These are phyloP conservation scores for Chymomyza costata DNA, from an alignment of 1,140 invertebrate species.

Conservation along the genomic window DNA sequence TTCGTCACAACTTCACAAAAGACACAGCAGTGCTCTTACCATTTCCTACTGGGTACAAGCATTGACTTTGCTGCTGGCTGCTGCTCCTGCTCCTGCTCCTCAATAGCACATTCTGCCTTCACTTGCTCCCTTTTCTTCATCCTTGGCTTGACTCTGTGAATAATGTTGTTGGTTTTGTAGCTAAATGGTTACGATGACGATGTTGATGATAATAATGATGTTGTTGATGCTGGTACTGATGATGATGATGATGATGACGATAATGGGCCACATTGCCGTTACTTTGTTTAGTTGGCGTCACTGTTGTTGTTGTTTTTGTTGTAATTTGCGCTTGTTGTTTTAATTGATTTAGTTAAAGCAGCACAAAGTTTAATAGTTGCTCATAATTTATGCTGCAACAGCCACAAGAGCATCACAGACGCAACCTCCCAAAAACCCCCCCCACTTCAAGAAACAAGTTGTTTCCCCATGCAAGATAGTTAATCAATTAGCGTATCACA, in stretches of 20 bases:
- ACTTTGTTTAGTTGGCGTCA: slow-evolving; percentile 29
- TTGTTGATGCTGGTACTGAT: neutral
- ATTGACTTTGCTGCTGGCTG: too few relatives aligned
- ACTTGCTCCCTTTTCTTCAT: neutral
- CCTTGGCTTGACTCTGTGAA: slow-evolving; percentile 35
- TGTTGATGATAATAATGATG: slow-evolving; percentile 16
- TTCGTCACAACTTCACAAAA: too few relatives aligned
- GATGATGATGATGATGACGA: slow-evolving; percentile 44
- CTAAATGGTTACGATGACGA: slow-evolving; percentile 48
- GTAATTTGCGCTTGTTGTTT: slow-evolving; percentile 39
- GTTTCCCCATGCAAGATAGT: too few relatives aligned
- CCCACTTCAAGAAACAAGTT: neutral
- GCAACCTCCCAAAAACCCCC: slow-evolving; percentile 1
- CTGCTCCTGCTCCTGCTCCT: too few relatives aligned
- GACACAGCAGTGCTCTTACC: too few relatives aligned
- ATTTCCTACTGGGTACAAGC: too few relatives aligned
- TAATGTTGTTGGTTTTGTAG: slow-evolving; percentile 58
- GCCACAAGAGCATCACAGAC: neutral
- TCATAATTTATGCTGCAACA: slow-evolving; percentile 44
- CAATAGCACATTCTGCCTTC: too few relatives aligned
- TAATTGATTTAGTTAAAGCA: slow-evolving; percentile 66
- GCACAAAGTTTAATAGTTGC: slow-evolving; percentile 57
- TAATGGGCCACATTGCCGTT: slow-evolving; percentile 58
- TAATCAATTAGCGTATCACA: slow-evolving; percentile 5
- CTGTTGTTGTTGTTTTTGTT: slow-evolving; percentile 27